Base-by-base conservation (phyloP, 2,888 invertebrate species). In the Odontothrips loti region DNA sequence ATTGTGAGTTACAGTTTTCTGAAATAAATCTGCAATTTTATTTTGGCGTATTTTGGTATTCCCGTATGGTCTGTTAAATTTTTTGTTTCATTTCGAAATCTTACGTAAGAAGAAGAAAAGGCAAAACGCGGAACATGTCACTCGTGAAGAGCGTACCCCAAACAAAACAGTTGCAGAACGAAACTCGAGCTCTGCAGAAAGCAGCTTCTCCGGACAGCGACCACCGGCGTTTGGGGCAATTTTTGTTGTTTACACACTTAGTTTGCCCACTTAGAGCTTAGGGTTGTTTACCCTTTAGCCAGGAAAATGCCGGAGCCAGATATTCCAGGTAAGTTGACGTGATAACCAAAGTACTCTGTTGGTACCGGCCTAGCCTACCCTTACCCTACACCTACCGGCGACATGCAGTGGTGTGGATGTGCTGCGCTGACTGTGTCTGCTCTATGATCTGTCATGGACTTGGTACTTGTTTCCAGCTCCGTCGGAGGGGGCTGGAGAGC, bases 161-260 rank as follows among this genome's bases (percentile, higher is more conserved):
- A 75, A 75, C 68, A 75, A 75, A 75, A 75, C 68, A 75, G 23
- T 27, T 75, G 68, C 68, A 23, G 27, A 27, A 27, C 68, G 68
- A 27, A 75, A 75, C 3, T 20, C 9, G 34, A 43, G 34, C 68
- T 27, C n/a, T 75, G 68, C 68, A 75, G 68, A 23, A 51, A 51
- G 51, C 12, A 75, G 12, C 34, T 43, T 43, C 34, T 43, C 34
- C 6, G 27, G 68, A 75, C 68, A 27, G 27, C 23, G 23, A 27
- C 11, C n/a, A 75, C 68, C 68, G 68, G 68, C 68, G 27, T 75
- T 27, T 75, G 2, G 34, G 34, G 34, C 34, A 2, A 43, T 4
- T 43, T 43, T 2, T 27, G 68, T 75, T 75, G 68, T 75, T 75
- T 43, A 43, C 34, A 9, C 12, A 9, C 23, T 27, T 12, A 23